Base-by-base conservation (phyloP, 2,888 invertebrate genomes). In the Anarsia innoxiella region DNA sequence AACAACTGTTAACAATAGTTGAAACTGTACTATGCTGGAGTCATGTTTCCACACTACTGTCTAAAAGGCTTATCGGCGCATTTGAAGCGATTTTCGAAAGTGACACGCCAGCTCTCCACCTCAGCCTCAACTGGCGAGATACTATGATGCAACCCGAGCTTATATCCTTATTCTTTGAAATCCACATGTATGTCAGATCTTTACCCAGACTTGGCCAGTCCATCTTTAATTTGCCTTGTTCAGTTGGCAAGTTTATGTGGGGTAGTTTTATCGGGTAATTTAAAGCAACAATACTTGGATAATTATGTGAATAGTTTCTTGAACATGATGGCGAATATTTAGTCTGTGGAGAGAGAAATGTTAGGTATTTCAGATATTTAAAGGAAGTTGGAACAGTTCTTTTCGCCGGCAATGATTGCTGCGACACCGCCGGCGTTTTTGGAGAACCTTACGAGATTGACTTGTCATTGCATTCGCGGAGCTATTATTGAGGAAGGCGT, bases 21-120 rank as follows among this genome's bases (percentile, higher is more conserved):
- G 95, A 95, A 70, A 88, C 88, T 42, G 88, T 94, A 39, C 78
- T 96, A 31, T 90, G 90, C 29, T 96, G 96, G 96, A 91, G 91
- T 51, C 95, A 93, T 71, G 88, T 91, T 3, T 89, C 90, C 13
- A 86, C 88, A 33, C 59, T 82, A 70, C 86, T 91, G 47, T 90
- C 91, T 0, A 90, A 90, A 72, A 82, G 90, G 42, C 54, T 93
- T 47, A 89, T 93, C 39, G 90, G 91, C 9, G 89, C 90, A 10
- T 92, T 92, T 62, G 91, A 90, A 61, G 82, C 88, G 28, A 88
- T 90, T 40, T 90, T 90, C 58, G 89, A 90, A 59, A 85, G 89
- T 16, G 92, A 91, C 48, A 88, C 78, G 8, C 88, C 88, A 1
- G 85, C 89, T 1, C 70, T 93, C 31, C 84, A 94, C 11, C 86